Evolutionary conservation across 2,888 invertebrate genomes (phyloP), one percentile per base, ranked within the genome.

Genomic region (Drosophila lacicola): DNA sequence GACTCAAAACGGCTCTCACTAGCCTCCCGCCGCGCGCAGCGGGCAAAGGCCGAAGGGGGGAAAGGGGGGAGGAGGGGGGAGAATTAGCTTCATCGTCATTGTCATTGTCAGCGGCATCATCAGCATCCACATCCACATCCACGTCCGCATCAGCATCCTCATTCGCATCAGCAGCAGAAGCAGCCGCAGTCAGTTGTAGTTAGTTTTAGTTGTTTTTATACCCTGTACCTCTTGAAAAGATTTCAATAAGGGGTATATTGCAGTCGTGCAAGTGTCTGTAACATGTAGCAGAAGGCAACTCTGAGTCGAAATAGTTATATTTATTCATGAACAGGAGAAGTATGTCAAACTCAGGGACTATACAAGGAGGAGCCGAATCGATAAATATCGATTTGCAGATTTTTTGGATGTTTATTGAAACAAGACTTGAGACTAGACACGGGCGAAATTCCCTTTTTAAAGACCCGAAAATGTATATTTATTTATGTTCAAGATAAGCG

Each of bases 31-130:
- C 45, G 69, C 44, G 82, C 76, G 21, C 82, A 85, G 88, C 74
- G 51, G 55, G 82, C 57, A 4, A 10, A 39, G 61, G 61, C 46
- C 0, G 1, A 25, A 25, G 25, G 25, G 25, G 6, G 25, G 25
- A 1, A 25, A 25, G 25, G 25, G 25, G 25, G 57, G 54, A 36
- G 25, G 21, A n/a, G 21, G 4, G 8, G 55, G 49, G 21, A 42
- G 14, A n/a, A 82, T 79, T 77, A 85, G 86, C 69, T 64, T 42
- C 80, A 74, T 71, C 77, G 78, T 74, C 84, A 84, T 80, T 62
- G 76, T 71, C 72, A 73, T 82, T 75, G 78, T 74, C 78, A 79
- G 70, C 72, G 74, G 75, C 82, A 78, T 78, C 78, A 79, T 79
- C 63, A 60, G 67, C 56, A 45, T 34, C 57, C 34, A 19, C 51